A percentile compares a stretch with the other conserved stretches of the same genome.
Conservation (phyloP, 2,888 invertebrate species). For the Beris chalybata region DNA sequence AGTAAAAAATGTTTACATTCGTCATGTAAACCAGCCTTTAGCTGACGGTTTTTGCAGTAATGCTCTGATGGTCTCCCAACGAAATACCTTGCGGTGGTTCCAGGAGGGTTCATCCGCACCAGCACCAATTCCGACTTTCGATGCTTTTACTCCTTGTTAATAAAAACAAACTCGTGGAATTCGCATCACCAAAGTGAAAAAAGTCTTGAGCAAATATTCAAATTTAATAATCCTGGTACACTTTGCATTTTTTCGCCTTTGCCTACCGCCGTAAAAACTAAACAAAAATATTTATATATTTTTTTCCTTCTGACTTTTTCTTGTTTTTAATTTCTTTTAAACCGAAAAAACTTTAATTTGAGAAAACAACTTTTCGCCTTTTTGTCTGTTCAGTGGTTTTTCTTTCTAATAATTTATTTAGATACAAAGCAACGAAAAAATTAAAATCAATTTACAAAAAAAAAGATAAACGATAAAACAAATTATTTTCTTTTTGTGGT, state of each 20-base stretch:
- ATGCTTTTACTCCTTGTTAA: no score
- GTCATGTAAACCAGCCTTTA: no score
- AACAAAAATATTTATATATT: conserved; percentile 17
- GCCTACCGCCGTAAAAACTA: conserved; percentile 7
- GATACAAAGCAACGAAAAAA: conserved; percentile 15
- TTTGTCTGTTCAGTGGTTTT: conserved; percentile 24
- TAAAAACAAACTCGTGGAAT: no score
- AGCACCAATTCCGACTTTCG: no score
- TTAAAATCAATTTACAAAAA: conserved; percentile 5
- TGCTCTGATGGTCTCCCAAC: no score
- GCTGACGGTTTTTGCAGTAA: no score
- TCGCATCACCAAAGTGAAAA: no score
- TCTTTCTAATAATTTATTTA: conserved; percentile 13
- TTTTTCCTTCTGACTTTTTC: conserved; percentile 20
- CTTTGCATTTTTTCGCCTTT: neutral
- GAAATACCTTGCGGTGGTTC: no score
- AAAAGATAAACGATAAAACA: neutral
- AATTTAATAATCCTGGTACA: neutral
- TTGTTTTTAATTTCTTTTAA: conserved; percentile 20
- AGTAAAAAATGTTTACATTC: no score
- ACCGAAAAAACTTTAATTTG: conserved; percentile 23
- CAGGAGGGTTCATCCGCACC: no score
- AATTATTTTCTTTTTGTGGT: conserved; percentile 11
- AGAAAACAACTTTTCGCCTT: conserved; percentile 21
- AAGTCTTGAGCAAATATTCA: neutral